Evolutionary conservation across 2,113 vertebrate species (phyloP), one percentile per base, ranked within the genome.

Genomic region (Diadophis punctatus): DNA sequence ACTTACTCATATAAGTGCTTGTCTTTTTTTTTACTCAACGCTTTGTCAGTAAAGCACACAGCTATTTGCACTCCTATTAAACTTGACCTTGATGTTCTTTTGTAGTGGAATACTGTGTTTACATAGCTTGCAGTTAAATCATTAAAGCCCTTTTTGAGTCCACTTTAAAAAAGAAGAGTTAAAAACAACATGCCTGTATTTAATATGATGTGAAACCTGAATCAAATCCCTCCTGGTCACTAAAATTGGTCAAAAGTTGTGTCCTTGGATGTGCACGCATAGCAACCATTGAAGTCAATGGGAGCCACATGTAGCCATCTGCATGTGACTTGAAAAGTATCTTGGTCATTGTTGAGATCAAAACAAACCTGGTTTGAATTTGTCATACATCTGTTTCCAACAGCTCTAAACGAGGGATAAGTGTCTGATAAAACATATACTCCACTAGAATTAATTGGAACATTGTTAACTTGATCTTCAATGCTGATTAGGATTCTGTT

Each of bases 241-340:
- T 7, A 93, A 86, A 91, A 55, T 12, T 87, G 96, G 96, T 93
- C 92, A 95, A 96, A 95, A 95, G 48, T 94, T 90, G 48, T 91
- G 92, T 93, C 43, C 90, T 84, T 88, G 92, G 94, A 93, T 95
- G 93, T 90, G 96, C 90, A 93, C 0, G 14, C n/a, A 95, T 89
- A 95, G 92, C 49, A 96, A 95, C 94, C 93, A 88, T 87, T 95
- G 93, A 97, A 97, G 94, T 96, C 96, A 97, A 95, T 96, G 96
- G 96, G 94, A 96, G 94, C 93, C 95, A 95, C 92, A 95, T 94
- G 94, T 93, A 74, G 63, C 68, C 93, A 88, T 92, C 93, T 93
- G 94, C 55, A 91, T 94, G 68, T 60, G 84, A 55, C 93, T 96
- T 94, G 91, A 20, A 87, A 96, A 95, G 90, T 63, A 91, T 93